A percentile compares a stretch with the other conserved stretches of the same genome.
These are phyloP conservation scores for Oncorhynchus kisutch DNA, from an alignment of 2,113 vertebrate genomes.

Conservation along the genomic window DNA sequence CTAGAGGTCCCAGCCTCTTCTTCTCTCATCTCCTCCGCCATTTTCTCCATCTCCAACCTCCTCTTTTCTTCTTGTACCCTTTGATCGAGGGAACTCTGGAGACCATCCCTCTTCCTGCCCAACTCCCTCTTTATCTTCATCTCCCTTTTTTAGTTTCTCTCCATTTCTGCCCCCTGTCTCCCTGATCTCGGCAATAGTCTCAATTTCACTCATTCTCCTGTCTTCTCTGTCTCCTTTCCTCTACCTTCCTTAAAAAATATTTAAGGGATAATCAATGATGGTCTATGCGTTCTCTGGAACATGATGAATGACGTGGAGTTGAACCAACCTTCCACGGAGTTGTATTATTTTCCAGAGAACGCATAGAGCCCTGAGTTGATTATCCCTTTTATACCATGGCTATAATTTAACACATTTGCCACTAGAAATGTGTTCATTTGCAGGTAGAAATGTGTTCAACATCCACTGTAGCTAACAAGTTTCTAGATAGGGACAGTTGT, in stretches of 20 bases:
- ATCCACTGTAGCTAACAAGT: no score
- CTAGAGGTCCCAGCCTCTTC: background rate
- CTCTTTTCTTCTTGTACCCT: conserved; percentile 27
- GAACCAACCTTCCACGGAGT: no score
- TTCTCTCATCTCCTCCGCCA: background rate
- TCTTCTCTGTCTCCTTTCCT: conserved; percentile 36
- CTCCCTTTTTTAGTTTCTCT: background rate
- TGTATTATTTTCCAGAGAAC: no score
- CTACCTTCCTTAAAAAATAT: background rate
- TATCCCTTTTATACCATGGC: no score
- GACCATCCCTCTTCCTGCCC: background rate
- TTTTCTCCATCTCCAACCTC: conserved; percentile 28
- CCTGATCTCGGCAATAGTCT: background rate
- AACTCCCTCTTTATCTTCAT: background rate
- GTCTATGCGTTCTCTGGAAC: no score
- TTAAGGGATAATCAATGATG: no score
- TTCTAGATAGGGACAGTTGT: no score
- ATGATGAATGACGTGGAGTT: no score
- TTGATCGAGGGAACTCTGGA: background rate
- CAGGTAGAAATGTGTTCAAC: no score
- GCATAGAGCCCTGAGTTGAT: no score
- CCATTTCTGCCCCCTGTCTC: background rate
- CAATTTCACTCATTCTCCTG: conserved; percentile 32
- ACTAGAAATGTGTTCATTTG: no score
- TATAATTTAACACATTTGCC: no score